A percentile compares a stretch with the other conserved stretches of the same genome.
Evolutionary conservation across 2,888 invertebrate genomes (phyloP).

Genomic region (Epinotia bilunana): DNA sequence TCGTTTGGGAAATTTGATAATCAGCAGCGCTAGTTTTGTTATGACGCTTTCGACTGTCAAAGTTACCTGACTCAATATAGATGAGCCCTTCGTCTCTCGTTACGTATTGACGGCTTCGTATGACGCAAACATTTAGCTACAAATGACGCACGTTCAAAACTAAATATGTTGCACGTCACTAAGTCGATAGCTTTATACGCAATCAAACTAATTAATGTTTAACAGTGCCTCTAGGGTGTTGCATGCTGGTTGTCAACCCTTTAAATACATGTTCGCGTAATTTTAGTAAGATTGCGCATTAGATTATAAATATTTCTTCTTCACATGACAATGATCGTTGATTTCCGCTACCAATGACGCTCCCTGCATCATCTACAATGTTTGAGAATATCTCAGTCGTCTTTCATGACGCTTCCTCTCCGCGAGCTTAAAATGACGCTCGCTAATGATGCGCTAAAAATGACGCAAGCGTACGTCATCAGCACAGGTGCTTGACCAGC

Average conservation of each 20-base stretch:
- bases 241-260: neutral
- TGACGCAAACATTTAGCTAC: neutral
- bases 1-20: too few relatives aligned
- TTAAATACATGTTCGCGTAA: neutral
- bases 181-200: neutral
- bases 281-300: neutral
- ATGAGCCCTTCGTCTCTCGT: neutral
- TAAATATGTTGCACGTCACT: neutral
- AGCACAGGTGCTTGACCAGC: conserved; percentile 72
- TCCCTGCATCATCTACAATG: neutral
- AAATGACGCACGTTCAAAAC: neutral
- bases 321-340: neutral
- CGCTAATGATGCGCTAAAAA: neutral
- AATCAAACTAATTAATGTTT: neutral
- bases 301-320: neutral
- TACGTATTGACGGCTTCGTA: conserved; percentile 2
- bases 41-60: too few relatives aligned
- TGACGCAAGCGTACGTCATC: conserved; percentile 51
- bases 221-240: neutral
- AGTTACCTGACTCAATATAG: too few relatives aligned
- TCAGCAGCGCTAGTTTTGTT: too few relatives aligned
- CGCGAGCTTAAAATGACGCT: neutral
- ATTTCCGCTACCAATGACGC: conserved; percentile 7
- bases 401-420: neutral
- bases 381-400: neutral